Base-by-base conservation (phyloP, 2,888 invertebrate genomes). In the Melangyna quadrimaculata region DNA sequence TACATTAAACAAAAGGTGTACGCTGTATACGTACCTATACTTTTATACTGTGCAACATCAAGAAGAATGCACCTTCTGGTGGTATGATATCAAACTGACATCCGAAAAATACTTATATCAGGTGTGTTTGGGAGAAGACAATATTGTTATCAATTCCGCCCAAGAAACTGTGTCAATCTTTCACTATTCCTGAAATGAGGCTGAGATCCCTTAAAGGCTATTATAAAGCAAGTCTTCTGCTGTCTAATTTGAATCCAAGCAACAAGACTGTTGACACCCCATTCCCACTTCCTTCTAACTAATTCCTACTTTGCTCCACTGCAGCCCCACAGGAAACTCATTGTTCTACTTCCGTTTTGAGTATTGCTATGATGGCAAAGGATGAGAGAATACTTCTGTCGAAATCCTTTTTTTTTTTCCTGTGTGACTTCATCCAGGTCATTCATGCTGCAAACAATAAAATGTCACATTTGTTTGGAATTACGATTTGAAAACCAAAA, bases 331-430 rank as follows among this genome's bases (percentile, higher is more conserved):
- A 77, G 51, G 63, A 72, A 86, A 86, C 72, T 86, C 86, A 86
- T 86, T 86, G 81, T 81, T 48, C 86, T 78, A 78, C 63, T 86
- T 81, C 72, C 81, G 69, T 78, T 78, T 57, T 65, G 61, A 17
- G 45, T 48, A n/a, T 48, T 35, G 67, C 22, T 3, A n/a, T 22
- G 9, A n/a, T 10, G 9, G 43, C 29, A 51, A 45, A 22, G 29
- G 22, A 59, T 40, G 6, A 80, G 10, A 27, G 48, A 67, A 73
- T 55, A 24, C 48, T 51, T 81, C 86, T 86, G 86, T 81, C 77
- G 65, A 81, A 86, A 78, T 81, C 77, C 77, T 69, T 73, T 40
- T 45, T 65, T n/a, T 2, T 73, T 40, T 45, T 65, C 10, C 1
- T 9, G n/a, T 17, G 14, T 59, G 59, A 37, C 59, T 59, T 37